A percentile compares a stretch with the other conserved stretches of the same genome.
These are phyloP conservation scores for Agrotis clavis DNA, from an alignment of 2,888 invertebrate species.

Conservation along the genomic window DNA sequence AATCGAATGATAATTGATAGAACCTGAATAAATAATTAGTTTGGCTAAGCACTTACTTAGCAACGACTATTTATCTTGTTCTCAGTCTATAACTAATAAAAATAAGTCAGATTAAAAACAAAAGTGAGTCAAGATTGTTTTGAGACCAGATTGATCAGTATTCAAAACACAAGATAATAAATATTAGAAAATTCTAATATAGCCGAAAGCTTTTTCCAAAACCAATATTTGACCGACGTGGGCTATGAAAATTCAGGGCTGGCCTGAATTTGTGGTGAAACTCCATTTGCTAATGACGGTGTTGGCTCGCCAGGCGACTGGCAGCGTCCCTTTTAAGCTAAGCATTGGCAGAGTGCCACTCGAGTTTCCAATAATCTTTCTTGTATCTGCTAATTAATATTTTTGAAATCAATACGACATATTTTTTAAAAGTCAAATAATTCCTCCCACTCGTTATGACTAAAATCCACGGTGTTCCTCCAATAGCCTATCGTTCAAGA, in stretches of 20 bases:
- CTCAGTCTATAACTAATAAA: neutral
- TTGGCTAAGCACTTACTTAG: too few relatives aligned
- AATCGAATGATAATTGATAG: too few relatives aligned
- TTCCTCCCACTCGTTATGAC: too few relatives aligned
- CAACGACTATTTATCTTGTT: too few relatives aligned
- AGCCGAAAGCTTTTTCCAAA: constrained; percentile 58
- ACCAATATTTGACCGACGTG: constrained; percentile 60
- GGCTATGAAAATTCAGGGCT: constrained; percentile 60
- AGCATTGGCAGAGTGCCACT: constrained; percentile 54
- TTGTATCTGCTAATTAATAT: constrained; percentile 50
- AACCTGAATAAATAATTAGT: too few relatives aligned
- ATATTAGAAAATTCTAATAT: constrained; percentile 45
- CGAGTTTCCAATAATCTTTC: constrained; percentile 54
- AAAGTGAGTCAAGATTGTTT: neutral
- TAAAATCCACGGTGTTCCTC: too few relatives aligned
- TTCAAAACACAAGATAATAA: constrained; percentile 32
- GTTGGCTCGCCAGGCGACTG: constrained; percentile 27
- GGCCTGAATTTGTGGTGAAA: constrained; percentile 55
- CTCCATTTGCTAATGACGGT: constrained; percentile 65
- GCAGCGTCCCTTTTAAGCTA: constrained; percentile 51
- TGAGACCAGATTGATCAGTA: constrained; percentile 6
- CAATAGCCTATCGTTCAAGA: too few relatives aligned
- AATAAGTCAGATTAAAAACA: neutral
- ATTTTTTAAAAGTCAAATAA: too few relatives aligned
- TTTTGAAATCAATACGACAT: constrained; percentile 14